Evolutionary conservation across 2,797 vertebrate genomes (phyloP).

Genomic region (Gymnothorax javanicus): DNA sequence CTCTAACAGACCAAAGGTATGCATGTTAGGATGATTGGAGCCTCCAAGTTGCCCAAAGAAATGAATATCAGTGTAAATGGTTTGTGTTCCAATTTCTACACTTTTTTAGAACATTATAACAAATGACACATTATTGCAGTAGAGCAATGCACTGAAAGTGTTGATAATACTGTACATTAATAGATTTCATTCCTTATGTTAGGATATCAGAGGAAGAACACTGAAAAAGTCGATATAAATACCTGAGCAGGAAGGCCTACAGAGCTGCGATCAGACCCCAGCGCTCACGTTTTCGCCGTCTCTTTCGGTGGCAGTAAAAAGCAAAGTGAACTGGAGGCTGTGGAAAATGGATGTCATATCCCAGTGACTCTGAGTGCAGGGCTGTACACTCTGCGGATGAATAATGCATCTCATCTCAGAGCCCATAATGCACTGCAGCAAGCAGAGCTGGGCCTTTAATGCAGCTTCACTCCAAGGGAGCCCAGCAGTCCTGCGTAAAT

Average conservation of each 20-base stretch:
- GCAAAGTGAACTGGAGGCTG: neutral
- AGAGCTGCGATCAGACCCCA: neutral
- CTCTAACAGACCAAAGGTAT: too few species aligned
- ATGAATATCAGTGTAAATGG: too few species aligned
- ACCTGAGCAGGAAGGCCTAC: neutral
- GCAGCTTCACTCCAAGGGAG: neutral
- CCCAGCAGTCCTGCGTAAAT: neutral
- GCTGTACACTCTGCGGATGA: neutral
- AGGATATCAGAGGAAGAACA: neutral
- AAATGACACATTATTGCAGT: too few species aligned
- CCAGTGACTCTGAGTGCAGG: neutral
- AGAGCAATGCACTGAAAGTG: too few species aligned
- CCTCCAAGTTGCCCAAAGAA: too few species aligned
- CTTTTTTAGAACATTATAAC: too few species aligned
- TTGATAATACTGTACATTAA: too few species aligned
- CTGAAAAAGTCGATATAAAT: neutral
- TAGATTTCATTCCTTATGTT: neutral
- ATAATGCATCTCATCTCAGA: slow-evolving; percentile 8
- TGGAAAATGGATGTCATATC: neutral
- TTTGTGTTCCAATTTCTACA: too few species aligned
- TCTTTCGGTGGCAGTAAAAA: neutral
- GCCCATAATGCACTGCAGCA: neutral
- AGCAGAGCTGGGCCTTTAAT: neutral
- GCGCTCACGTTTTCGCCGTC: neutral
- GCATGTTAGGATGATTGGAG: too few species aligned